Evolutionary conservation across 92 coral and sea anemone species (phyloP).

Genomic region (Zoanthus solanderi): DNA sequence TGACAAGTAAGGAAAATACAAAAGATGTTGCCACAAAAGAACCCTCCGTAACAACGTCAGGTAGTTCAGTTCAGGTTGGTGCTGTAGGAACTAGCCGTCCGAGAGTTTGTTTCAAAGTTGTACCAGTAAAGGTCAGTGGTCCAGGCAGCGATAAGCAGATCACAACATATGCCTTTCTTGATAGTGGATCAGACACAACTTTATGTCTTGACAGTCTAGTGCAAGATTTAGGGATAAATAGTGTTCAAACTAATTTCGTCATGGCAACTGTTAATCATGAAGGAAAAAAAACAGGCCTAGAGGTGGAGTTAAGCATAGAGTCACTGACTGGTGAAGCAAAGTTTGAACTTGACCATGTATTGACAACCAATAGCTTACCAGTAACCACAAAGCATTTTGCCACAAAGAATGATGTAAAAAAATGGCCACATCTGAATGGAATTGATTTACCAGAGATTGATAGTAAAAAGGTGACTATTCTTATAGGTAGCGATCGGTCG

Average conservation of each 20-base stretch:
- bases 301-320: constrained; percentile 66
- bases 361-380: constrained; percentile 68
- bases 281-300: constrained; percentile 56
- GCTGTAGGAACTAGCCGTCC: constrained; percentile 52
- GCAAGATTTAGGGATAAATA: constrained; percentile 54
- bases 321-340: constrained; percentile 64
- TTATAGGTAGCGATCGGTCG: constrained; percentile 75
- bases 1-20: background rate
- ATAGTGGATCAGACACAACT: constrained; percentile 77
- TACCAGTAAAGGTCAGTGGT: constrained; percentile 72
- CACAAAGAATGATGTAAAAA: constrained; percentile 59
- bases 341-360: constrained; percentile 56
- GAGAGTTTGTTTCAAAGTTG: constrained; percentile 74
- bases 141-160: constrained; percentile 52
- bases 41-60: constrained; percentile 42
- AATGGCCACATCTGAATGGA: constrained; percentile 58
- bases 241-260: constrained; percentile 59
- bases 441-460: constrained; percentile 58
- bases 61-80: constrained; percentile 42
- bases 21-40: constrained; percentile 4
- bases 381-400: constrained; percentile 65
- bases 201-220: constrained; percentile 69
- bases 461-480: constrained; percentile 59
- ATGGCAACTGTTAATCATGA: constrained; percentile 61
- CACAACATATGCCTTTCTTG: constrained; percentile 70